phyloP scores from a whole-genome alignment of 2,888 invertebrate species.

The Ptilodon capucinus region DNA sequence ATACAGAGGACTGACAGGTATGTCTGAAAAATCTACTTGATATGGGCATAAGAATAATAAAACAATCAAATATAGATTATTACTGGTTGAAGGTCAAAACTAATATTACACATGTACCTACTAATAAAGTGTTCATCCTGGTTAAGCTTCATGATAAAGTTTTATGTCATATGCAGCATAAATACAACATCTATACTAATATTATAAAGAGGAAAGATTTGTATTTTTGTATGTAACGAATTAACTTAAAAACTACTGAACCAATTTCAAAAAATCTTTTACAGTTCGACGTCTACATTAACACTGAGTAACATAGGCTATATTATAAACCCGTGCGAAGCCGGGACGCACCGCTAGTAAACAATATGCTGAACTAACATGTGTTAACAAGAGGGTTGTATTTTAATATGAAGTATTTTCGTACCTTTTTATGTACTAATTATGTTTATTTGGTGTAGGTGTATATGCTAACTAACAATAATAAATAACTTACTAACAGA shows the following conservation, averaged over 20 bases:
- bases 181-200: too few relatives aligned
- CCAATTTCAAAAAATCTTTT: neutral
- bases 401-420: neutral
- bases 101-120: neutral
- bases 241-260: neutral
- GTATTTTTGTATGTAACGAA: too few relatives aligned
- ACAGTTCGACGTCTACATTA: too few relatives aligned
- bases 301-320: too few relatives aligned
- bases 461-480: slow-evolving; percentile 50
- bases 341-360: too few relatives aligned
- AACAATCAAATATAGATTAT: neutral
- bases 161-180: too few relatives aligned
- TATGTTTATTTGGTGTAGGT: neutral
- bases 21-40: slow-evolving; percentile 27
- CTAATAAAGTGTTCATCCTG: neutral
- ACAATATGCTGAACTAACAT: too few relatives aligned
- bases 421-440: neutral
- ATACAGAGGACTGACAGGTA: slow-evolving; percentile 89
- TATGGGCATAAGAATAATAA: too few relatives aligned
- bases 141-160: too few relatives aligned
- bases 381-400: too few relatives aligned
- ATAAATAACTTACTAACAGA: slow-evolving; percentile 67
- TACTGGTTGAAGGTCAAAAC: neutral
- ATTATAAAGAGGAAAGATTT: too few relatives aligned
- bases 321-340: too few relatives aligned